Evolutionary conservation across 2,888 invertebrate genomes (phyloP).

Genomic region (Fragum sueziense): DNA sequence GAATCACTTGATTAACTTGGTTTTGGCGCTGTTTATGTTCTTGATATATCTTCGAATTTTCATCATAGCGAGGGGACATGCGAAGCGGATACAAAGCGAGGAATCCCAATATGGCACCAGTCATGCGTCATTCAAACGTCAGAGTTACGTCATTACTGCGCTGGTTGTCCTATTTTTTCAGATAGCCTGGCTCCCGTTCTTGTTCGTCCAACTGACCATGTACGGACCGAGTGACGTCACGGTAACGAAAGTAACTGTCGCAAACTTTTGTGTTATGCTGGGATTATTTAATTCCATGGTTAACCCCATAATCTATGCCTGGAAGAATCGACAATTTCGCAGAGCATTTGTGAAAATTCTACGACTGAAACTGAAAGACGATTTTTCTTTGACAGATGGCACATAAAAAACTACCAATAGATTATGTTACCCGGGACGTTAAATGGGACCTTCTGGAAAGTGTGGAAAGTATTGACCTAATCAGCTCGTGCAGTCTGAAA

Average conservation of each 20-base stretch:
- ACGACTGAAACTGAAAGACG: constrained; percentile 13
- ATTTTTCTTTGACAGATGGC: too few relatives aligned
- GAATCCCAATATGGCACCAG: neutral
- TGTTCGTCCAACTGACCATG: constrained; percentile 51
- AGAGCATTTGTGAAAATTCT: constrained; percentile 58
- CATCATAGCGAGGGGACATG: constrained; percentile 52
- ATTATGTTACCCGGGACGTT: too few relatives aligned
- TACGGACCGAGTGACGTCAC: constrained; percentile 24
- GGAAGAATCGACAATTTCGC: constrained; percentile 64
- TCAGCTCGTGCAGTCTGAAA: too few relatives aligned
- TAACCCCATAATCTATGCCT: constrained; percentile 69
- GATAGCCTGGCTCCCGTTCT: constrained; percentile 64
- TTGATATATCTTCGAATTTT: constrained; percentile 53
- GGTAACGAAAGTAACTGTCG: constrained; percentile 25
- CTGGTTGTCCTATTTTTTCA: constrained; percentile 58
- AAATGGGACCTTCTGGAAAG: too few relatives aligned
- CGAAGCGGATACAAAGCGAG: constrained; percentile 44
- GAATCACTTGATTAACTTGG: constrained; percentile 44
- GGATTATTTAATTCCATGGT: constrained; percentile 62
- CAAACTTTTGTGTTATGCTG: constrained; percentile 59
- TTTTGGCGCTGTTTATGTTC: constrained; percentile 56
- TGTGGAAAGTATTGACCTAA: too few relatives aligned
- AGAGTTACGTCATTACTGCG: constrained; percentile 45
- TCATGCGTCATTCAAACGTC: constrained; percentile 28
- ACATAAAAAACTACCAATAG: neutral